These are phyloP conservation scores for Hedya salicella DNA, from an alignment of 2,888 invertebrate species.

Conservation along the genomic window DNA sequence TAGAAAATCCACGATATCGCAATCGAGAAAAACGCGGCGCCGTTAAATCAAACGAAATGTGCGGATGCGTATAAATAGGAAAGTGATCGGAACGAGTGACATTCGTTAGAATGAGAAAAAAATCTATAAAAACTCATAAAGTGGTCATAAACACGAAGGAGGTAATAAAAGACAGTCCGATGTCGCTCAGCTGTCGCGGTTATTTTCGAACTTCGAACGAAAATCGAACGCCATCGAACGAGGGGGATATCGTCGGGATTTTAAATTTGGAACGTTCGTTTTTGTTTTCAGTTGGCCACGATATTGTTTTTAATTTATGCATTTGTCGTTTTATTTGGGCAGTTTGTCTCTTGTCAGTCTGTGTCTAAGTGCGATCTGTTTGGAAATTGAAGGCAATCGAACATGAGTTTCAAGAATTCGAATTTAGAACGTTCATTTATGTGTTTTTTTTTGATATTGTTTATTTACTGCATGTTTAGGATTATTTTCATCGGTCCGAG, in stretches of 20 bases:
- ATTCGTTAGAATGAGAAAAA: constrained; percentile 75
- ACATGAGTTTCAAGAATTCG: background rate
- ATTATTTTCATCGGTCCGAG: background rate
- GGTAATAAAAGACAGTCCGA: constrained; percentile 80
- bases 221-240: constrained; percentile 82
- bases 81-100: constrained; percentile 59
- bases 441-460: background rate
- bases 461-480: no score
- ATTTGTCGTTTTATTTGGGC: constrained; percentile 10
- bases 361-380: constrained; percentile 4
- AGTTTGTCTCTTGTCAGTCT: constrained; percentile 5
- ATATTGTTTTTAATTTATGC: constrained; percentile 32
- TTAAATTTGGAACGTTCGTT: constrained; percentile 68
- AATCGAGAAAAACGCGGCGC: constrained; percentile 28
- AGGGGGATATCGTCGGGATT: constrained; percentile 70
- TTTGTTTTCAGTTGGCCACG: constrained; percentile 20
- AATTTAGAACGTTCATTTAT: background rate
- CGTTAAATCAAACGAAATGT: constrained; percentile 55
- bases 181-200: constrained; percentile 84
- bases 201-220: constrained; percentile 80
- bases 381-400: constrained; percentile 17
- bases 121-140: constrained; percentile 83
- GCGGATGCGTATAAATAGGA: constrained; percentile 69
- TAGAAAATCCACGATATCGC: constrained; percentile 35
- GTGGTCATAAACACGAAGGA: constrained; percentile 83